phyloP scores from a whole-genome alignment of 2,797 vertebrate genomes.

The Sternotherus odoratus region DNA sequence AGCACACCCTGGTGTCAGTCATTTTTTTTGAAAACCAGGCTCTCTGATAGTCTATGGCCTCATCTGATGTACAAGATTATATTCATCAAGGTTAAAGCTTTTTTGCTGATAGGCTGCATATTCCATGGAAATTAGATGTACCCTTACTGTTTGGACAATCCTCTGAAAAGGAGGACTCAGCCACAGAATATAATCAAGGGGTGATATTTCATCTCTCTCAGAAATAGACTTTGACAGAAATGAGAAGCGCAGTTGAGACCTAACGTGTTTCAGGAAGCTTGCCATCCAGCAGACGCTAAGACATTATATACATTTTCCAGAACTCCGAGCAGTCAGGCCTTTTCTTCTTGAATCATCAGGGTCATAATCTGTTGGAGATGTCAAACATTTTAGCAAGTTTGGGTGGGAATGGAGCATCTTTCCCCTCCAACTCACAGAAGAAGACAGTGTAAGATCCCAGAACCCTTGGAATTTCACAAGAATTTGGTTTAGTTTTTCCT shows the following conservation, averaged over 20 bases:
- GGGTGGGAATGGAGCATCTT: neutral
- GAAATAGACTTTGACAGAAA: neutral
- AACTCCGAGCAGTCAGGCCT: neutral
- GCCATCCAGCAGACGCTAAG: neutral
- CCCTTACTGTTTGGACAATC: neutral
- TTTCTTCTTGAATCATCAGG: neutral
- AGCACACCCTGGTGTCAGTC: neutral
- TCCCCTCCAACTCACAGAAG: no score
- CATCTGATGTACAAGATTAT: accelerated
- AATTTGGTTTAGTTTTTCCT: neutral
- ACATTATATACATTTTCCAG: neutral
- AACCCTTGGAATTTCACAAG: neutral
- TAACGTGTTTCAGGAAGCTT: neutral
- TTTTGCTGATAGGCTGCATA: neutral
- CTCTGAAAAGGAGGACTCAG: neutral
- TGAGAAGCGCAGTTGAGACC: neutral
- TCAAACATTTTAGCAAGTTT: neutral
- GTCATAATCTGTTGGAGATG: neutral
- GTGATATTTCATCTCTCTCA: neutral
- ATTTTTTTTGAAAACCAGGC: neutral
- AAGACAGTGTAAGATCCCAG: no score
- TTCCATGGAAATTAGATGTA: neutral
- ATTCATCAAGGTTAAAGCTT: no score
- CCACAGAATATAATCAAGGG: neutral
- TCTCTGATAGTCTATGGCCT: neutral